Conservation (phyloP, 2,113 vertebrate species). For the Mirounga angustirostris region DNA sequence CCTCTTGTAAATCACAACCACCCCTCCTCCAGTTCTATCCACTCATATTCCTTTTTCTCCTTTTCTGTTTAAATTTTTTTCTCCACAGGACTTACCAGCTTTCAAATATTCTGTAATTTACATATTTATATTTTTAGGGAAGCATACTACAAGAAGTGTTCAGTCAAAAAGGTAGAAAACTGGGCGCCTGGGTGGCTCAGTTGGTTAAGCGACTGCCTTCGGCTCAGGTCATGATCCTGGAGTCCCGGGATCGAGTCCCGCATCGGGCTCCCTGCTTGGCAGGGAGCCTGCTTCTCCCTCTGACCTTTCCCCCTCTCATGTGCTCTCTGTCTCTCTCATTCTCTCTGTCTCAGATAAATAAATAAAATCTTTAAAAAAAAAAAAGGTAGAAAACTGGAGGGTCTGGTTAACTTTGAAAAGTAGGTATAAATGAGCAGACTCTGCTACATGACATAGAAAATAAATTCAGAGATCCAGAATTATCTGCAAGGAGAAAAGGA, state of each 20-base stretch:
- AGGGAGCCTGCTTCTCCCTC: too few relatives aligned
- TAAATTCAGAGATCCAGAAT: neutral
- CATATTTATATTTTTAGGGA: neutral
- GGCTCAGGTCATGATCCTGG: too few relatives aligned
- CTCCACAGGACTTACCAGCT: neutral
- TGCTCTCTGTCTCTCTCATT: too few relatives aligned
- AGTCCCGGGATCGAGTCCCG: too few relatives aligned
- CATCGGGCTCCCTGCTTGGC: too few relatives aligned
- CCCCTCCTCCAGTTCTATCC: accelerated
- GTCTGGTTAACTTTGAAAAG: neutral
- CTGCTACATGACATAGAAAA: neutral
- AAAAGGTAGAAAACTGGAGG: neutral
- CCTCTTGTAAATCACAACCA: neutral
- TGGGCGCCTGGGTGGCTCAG: too few relatives aligned
- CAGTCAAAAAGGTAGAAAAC: neutral
- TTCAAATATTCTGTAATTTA: neutral
- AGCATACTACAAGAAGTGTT: neutral
- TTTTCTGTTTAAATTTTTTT: neutral
- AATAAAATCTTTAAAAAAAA: too few relatives aligned
- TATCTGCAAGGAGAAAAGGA: neutral
- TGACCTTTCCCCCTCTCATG: too few relatives aligned
- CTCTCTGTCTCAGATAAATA: too few relatives aligned
- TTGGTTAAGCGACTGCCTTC: too few relatives aligned
- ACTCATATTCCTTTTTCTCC: neutral
- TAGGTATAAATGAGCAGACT: neutral